Base-by-base conservation (phyloP, 1,140 invertebrate genomes). In the Probaryconus sp. region DNA sequence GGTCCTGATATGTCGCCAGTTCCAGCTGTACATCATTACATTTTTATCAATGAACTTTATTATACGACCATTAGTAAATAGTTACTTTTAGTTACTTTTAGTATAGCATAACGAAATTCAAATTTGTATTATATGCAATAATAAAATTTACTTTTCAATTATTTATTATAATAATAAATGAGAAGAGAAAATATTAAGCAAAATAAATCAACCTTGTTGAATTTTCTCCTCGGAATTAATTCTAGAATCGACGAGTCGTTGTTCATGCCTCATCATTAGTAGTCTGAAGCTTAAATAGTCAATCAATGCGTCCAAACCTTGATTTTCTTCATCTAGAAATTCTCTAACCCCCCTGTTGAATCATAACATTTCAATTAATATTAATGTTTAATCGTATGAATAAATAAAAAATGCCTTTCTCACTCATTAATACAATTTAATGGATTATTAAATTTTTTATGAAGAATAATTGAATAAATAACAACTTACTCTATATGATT, bases 401-500 rank as follows among this genome's bases (percentile, higher is more conserved):
- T 24, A 7, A 30, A n/a, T 30, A 2, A 33, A 11, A 9, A 21
- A 10, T 10, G 7, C 7, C 28, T 30, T 30, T 28, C 5, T 37
- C n/a, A n/a, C n/a, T n/a, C n/a, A n/a, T n/a, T n/a, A n/a, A n/a
- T n/a, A n/a, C n/a, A n/a, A n/a, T n/a, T n/a, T n/a, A n/a, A n/a
- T n/a, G n/a, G n/a, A n/a, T n/a, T n/a, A n/a, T n/a, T n/a, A n/a
- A n/a, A n/a, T n/a, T n/a, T n/a, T n/a, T n/a, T n/a, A n/a, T n/a
- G n/a, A n/a, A n/a, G n/a, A n/a, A n/a, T n/a, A n/a, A n/a, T n/a
- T n/a, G n/a, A n/a, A n/a, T n/a, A n/a, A n/a, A n/a, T n/a, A n/a
- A n/a, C 4, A 69, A 90, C 94, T 93, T 90, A 97, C 96, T 99
- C 98, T 81, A 99, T 99, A 85, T 98, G 96, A 90, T 99, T 99